These are phyloP conservation scores for Drosophila orosa DNA, from an alignment of 1,140 invertebrate species.

Conservation along the genomic window DNA sequence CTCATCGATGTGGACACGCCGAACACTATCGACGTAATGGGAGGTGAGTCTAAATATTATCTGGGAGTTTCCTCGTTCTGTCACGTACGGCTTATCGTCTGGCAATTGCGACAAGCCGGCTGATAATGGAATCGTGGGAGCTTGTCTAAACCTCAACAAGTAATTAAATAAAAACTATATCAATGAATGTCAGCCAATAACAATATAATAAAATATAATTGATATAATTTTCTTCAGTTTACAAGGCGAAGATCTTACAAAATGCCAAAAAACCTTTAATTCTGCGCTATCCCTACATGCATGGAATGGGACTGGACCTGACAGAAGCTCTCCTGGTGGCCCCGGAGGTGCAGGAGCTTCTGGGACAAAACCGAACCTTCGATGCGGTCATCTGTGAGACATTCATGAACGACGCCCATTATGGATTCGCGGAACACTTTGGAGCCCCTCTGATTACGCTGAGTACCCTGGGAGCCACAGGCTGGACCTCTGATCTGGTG, in stretches of 20 bases:
- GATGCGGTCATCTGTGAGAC: slow-evolving; percentile 74
- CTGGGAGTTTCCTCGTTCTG: neutral
- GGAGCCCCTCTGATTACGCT: slow-evolving; percentile 67
- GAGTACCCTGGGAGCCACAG: slow-evolving; percentile 65
- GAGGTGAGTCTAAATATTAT: slow-evolving; percentile 33
- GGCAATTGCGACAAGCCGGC: too few species aligned
- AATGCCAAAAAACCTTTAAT: slow-evolving; percentile 14
- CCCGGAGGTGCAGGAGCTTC: slow-evolving; percentile 48
- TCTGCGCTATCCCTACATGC: slow-evolving; percentile 22
- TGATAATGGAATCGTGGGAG: slow-evolving; percentile 10
- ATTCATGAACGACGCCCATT: slow-evolving; percentile 73
- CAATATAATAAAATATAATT: neutral
- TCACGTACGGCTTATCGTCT: slow-evolving; percentile 55
- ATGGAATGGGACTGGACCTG: slow-evolving; percentile 48
- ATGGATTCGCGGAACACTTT: slow-evolving; percentile 71
- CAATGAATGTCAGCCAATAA: neutral
- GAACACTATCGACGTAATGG: slow-evolving; percentile 38
- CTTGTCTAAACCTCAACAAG: neutral
- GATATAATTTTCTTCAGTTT: slow-evolving; percentile 1
- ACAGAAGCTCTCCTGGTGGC: slow-evolving; percentile 49
- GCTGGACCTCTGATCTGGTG: slow-evolving; percentile 73
- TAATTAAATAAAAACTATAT: neutral
- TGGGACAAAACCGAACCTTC: slow-evolving; percentile 61
- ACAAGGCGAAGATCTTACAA: slow-evolving; percentile 31
- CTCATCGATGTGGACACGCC: slow-evolving; percentile 81